Base-by-base conservation (phyloP, 2,888 invertebrate species). In the Epistrophe grossulariae region DNA sequence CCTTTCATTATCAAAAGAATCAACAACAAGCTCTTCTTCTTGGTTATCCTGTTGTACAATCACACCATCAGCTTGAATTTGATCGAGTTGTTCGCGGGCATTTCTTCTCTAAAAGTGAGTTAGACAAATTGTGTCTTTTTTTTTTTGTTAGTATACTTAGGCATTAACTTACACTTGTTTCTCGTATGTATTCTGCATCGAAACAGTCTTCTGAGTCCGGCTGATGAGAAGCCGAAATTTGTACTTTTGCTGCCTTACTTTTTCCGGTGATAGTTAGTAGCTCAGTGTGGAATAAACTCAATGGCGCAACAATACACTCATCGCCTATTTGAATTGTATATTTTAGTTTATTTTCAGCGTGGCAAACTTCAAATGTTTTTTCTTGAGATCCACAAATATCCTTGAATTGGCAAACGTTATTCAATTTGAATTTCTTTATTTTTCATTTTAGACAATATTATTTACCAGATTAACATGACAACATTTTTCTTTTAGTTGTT, bases 121-220 rank as follows among this genome's bases (percentile, higher is more conserved):
- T 45, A 17, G 10, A 43, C 6, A 13, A 8, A 9, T 5, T 17
- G 17, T 43, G 28, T 24, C 2, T 35, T 15, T 50, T 8, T 2
- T 5, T 35, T 3, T 50, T 8, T 28, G 6, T 24, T 7, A 24
- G 13, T 24, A 9, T 31, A 11, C 5, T 2, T 19, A 70, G 10
- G 11, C 13, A 31, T 55, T 45, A 17, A 89, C 93, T 92, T 91
- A 95, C 95, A 88, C 97, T 96, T 0, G 97, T 98, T 93, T 98
- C 98, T 88, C 97, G 94, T 13, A 99, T 93, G 91, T 98, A 99
- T 91, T 97, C 97, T 15, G 97, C 97, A 94, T 99, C 98, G 91
- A 98, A 97, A 4, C 98, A 98, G 93, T 99, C 99, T 92, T 98
- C 98, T 0, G 98, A 96, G 91, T 98, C 98, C 88, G 95, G 94